These are phyloP conservation scores for Zonitis immaculata DNA, from an alignment of 2,888 invertebrate species.

Conservation along the genomic window DNA sequence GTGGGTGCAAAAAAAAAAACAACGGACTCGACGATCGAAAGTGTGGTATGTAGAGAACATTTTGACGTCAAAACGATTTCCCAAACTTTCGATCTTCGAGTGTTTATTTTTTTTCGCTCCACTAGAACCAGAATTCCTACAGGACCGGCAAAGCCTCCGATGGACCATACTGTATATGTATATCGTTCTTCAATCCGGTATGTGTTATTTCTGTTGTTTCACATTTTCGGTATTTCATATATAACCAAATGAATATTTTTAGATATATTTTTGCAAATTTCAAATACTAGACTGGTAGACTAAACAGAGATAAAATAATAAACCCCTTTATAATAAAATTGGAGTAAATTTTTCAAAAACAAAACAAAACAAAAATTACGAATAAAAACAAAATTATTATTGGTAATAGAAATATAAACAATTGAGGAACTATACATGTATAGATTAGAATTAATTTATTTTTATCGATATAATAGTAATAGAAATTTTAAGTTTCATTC, in stretches of 20 bases:
- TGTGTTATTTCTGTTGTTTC: slow-evolving; percentile 12
- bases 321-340: slow-evolving; percentile 20
- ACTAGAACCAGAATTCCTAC: no score
- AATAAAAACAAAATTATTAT: background rate
- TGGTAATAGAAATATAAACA: no score
- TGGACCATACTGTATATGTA: no score
- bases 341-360: slow-evolving; percentile 2
- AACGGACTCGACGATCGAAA: no score
- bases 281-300: slow-evolving; percentile 28
- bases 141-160: no score
- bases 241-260: slow-evolving; percentile 24
- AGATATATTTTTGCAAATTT: slow-evolving; percentile 28
- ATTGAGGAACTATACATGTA: no score
- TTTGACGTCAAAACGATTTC: no score
- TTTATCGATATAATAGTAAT: background rate
- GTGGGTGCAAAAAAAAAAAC: no score
- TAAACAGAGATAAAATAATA: slow-evolving; percentile 33
- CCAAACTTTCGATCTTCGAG: no score
- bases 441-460: no score
- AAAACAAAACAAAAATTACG: slow-evolving; percentile 6
- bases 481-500: background rate
- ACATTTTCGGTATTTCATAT: slow-evolving; percentile 2
- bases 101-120: no score
- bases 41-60: no score
- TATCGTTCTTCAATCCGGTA: slow-evolving; percentile 6